Base-by-base conservation (phyloP, 2,888 invertebrate species). In the Agrotis exclamationis region DNA sequence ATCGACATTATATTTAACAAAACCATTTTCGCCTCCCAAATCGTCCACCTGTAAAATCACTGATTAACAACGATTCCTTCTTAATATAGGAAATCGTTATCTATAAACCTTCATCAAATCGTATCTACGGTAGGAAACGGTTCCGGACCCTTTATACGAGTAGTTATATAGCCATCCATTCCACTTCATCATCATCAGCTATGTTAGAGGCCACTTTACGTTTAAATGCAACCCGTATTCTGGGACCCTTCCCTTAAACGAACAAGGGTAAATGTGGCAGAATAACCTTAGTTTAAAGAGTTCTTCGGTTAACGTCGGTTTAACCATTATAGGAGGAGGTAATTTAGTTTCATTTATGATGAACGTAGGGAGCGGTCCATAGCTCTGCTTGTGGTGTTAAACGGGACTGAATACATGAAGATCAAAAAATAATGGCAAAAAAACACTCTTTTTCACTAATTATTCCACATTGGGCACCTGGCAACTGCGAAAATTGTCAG, bases 151-250 rank as follows among this genome's bases (percentile, higher is more conserved):
- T n/a, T n/a, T n/a, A n/a, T n/a, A n/a, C n/a, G n/a, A n/a, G n/a
- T n/a, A n/a, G n/a, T n/a, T n/a, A n/a, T n/a, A n/a, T n/a, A 9
- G 22, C 57, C 24, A 0, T 39, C 57, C 24, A 22, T 16, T 2
- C 48, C 76, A 79, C 65, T 76, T 65, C 60, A 65, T 76, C 76
- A 73, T 58, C 65, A 79, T 73, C 79, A 58, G 50, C 16, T 45
- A 62, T 60, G 22, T 79, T 59, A 57, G 11, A 39, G 33, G 20
- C n/a, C 50, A 50, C 28, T 63, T 50, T 13, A 47, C 44, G 45
- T 39, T 59, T 51, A 47, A 51, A 64, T n/a, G 64, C 6, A 63
- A 51, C n/a, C 57, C 62, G 44, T 20, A 39, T 1, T 22, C 24
- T 20, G 4, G 3, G 2, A 33, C 56, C 73, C 47, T 47, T 57